Evolutionary conservation across 2,113 vertebrate genomes (phyloP).

Genomic region (Callopanchax toddi): DNA sequence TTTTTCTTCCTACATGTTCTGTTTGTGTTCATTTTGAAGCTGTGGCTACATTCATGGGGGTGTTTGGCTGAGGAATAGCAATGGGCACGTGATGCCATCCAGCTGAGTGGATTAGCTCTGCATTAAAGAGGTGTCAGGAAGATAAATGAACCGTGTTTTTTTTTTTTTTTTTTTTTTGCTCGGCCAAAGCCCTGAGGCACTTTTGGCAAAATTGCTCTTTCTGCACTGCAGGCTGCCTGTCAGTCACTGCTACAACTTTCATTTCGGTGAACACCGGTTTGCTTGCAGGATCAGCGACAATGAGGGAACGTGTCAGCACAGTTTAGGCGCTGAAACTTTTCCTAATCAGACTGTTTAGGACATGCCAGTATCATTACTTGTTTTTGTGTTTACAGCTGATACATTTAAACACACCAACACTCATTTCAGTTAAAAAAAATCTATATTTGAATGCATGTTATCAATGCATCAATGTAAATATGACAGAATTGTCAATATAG

Average conservation of each 20-base stretch:
- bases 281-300: conserved; percentile 37
- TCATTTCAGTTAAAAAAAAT: too few species aligned
- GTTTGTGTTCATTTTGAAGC: background rate
- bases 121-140: conserved; percentile 76
- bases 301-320: conserved; percentile 39
- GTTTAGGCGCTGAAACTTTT: background rate
- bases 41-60: background rate
- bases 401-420: conserved; percentile 1
- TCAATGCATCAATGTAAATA: too few species aligned
- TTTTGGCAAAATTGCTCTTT: conserved; percentile 55
- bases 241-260: conserved; percentile 54
- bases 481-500: too few species aligned
- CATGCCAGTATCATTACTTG: background rate
- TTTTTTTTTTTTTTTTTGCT: conserved; percentile 15
- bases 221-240: conserved; percentile 63
- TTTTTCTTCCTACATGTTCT: background rate
- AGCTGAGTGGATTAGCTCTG: conserved; percentile 70
- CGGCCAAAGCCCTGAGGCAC: conserved; percentile 46
- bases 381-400: background rate
- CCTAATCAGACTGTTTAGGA: background rate
- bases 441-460: too few species aligned
- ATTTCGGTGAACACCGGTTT: conserved; percentile 24
- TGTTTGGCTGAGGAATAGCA: conserved; percentile 11
- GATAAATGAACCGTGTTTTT: conserved; percentile 66
- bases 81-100: conserved; percentile 23